Base-by-base conservation (phyloP, 2,888 invertebrate genomes). In the Meganola albula region DNA sequence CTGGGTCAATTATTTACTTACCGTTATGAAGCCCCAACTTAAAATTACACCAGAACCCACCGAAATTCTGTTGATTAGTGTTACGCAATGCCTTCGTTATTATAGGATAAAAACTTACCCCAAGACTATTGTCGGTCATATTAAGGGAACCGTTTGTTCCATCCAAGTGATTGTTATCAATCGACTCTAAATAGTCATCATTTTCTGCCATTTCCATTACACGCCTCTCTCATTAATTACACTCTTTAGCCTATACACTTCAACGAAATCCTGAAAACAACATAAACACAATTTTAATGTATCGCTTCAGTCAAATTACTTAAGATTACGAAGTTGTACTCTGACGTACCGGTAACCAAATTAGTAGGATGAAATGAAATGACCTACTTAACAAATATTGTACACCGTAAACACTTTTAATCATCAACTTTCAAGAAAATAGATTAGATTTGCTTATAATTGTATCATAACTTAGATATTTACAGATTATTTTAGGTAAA, bases 71-170 rank as follows among this genome's bases (percentile, higher is more conserved):
- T n/a, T n/a, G n/a, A n/a, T n/a, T n/a, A n/a, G n/a, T n/a, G n/a
- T n/a, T n/a, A n/a, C n/a, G n/a, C n/a, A n/a, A n/a, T n/a, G n/a
- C n/a, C n/a, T n/a, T n/a, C n/a, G n/a, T n/a, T n/a, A n/a, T n/a
- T n/a, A n/a, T n/a, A n/a, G n/a, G n/a, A 40, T 12, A 34, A 41
- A 34, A 34, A 74, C 84, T 82, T 55, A 85, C 84, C 46, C 80
- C 83, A 40, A 83, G 69, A 60, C 78, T 84, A 59, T 68, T 80
- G 65, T 87, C 87, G 53, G 80, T 82, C 80, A 85, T 83, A 53
- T 83, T 86, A 53, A 85, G 49, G 51, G 85, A 87, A 55, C 90
- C 90, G 80, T 90, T 90, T 42, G 89, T 85, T 58, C 89, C 90
- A 66, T 89, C 90, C 63, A 88, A 80, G 45, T 84, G 84, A 76